Evolutionary conservation across 2,113 vertebrate species (phyloP), one percentile per base, ranked within the genome.

Genomic region (Hippocampus mohnikei): DNA sequence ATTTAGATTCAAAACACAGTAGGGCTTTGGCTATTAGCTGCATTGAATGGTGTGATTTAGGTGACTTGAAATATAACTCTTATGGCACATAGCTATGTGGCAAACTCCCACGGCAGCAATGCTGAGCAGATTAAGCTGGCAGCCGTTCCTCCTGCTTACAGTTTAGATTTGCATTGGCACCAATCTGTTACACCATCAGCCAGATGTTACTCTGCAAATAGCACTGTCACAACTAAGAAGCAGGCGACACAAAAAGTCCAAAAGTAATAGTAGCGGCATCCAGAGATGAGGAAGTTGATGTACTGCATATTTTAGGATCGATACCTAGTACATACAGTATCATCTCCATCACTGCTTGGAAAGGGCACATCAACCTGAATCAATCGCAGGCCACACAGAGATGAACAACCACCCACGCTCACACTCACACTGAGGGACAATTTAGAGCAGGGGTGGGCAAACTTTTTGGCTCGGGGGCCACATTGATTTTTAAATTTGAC

Each of bases 41-140:
- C 52, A 29, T 59, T 29, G 23, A 56, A 29, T 33, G 27, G n/a
- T 23, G 10, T 23, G 21, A n/a, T 53, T 55, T 11, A n/a, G 52
- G 52, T 11, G 21, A 20, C 52, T 55, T 55, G 52, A 55, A 55
- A 55, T 55, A n/a, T 23, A 55, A 23, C 21, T 55, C 52, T 55
- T 8, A 59, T 33, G 58, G 27, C 29, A 27, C 25, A 29, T 16
- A 29, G 58, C 12, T 16, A 59, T 18, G 25, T 59, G 27, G 27
- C 27, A 15, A 15, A 27, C 1, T 20, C 27, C 4, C 13, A 27
- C 13, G 6, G 25, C 27, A 29, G 27, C 58, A 59, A 16, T 59
- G 9, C 20, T 61, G 78, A 86, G 83, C 77, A 91, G 89, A 93
- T 93, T 94, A 92, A 92, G 81, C 90, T 87, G 66, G 81, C 85